phyloP scores from a whole-genome alignment of 2,797 vertebrate genomes.

The Helarctos malayanus region DNA sequence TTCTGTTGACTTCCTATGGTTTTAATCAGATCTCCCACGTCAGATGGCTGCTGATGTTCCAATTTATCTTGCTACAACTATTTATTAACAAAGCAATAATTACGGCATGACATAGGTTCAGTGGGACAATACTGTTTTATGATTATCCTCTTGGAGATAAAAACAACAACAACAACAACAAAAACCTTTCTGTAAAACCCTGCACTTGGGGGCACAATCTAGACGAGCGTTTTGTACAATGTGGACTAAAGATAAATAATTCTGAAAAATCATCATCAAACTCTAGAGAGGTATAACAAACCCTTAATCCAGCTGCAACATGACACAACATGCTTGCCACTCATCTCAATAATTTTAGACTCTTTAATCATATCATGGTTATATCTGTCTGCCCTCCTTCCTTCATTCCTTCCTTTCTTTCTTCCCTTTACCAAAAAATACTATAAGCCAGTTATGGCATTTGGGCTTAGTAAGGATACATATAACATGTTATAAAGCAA shows the following conservation, averaged over 20 bases:
- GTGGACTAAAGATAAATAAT: neutral
- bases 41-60: neutral
- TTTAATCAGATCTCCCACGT: constrained; percentile 6
- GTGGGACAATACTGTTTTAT: neutral
- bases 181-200: neutral
- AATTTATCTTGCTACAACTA: constrained; percentile 16
- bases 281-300: neutral
- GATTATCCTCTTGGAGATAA: neutral
- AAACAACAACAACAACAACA: neutral
- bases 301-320: neutral
- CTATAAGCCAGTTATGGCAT: neutral
- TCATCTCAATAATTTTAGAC: neutral
- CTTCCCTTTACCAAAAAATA: neutral
- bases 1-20: constrained; percentile 38
- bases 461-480: neutral
- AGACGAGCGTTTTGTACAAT: neutral
- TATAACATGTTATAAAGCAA: neutral
- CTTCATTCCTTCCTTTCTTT: neutral
- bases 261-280: constrained; percentile 21
- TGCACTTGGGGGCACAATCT: neutral
- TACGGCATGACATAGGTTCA: neutral
- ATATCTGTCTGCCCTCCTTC: neutral
- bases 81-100: constrained; percentile 64
- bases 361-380: neutral
- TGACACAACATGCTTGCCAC: neutral